Evolutionary conservation across 2,113 vertebrate species (phyloP), one percentile per base, ranked within the genome.

Genomic region (Hydrochoerus hydrochaeris): DNA sequence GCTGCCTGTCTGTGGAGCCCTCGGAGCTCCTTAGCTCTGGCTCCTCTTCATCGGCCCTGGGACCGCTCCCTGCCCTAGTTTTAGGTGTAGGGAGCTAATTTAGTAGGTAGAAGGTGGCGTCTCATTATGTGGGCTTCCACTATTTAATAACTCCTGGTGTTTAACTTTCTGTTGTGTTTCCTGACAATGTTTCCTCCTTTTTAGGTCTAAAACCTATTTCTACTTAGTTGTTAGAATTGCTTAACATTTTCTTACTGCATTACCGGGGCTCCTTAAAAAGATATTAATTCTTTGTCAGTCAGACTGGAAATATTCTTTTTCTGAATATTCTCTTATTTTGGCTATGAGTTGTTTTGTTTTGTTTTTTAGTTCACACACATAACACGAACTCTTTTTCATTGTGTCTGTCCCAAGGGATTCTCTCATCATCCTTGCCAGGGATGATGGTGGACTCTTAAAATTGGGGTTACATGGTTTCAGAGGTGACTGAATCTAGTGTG

Each of bases 181-280:
- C 46, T 88, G 35, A 52, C n/a, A 67, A 22, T 8, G 10, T 38
- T 85, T 83, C 35, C 30, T 73, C 22, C 86, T 85, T 63, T n/a
- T 35, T 30, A 65, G 26, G 35, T 83, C 62, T 63, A 88, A 69
- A 32, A 73, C 19, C n/a, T 84, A 46, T 62, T 91, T 97, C 49
- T 77, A 32, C 75, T 69, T 54, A 90, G 93, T 62, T 73, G 11
- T 41, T 90, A 67, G 83, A 83, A 91, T 90, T 78, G 69, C 12
- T 71, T 69, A 69, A 80, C 9, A 69, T 87, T 95, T 94, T 88
- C 80, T 85, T 82, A 84, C 3, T 65, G 78, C 84, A 65, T 91
- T 17, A 80, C 7, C 7, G 13, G 26, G 16, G 11, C 35, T 85
- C 32, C n/a, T 81, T 77, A 93, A 62, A 58, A 95, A 94, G 75